Conservation (phyloP, 2,113 vertebrate genomes). For the Prunella himalayana region DNA sequence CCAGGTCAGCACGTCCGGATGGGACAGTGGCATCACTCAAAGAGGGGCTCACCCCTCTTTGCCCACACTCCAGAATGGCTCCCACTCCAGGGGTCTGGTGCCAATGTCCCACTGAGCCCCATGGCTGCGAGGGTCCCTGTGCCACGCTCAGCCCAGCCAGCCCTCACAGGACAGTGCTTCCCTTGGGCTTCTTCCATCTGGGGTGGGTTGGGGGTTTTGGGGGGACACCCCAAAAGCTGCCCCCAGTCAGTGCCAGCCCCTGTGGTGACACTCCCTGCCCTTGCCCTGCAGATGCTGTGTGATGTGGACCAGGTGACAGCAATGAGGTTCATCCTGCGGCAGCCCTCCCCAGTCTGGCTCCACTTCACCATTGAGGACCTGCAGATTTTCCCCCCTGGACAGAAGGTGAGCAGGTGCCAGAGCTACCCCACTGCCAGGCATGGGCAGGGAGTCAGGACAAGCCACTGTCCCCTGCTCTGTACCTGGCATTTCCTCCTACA, state of each 20-base stretch:
- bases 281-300: slow-evolving; percentile 80
- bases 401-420: slow-evolving; percentile 68
- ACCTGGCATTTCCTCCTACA: background rate
- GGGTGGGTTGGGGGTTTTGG: background rate
- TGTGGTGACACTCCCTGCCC: background rate
- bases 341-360: slow-evolving; percentile 89
- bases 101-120: background rate
- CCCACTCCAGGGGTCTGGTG: rapidly evolving
- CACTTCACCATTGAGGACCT: slow-evolving; percentile 87
- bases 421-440: background rate
- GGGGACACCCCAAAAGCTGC: background rate
- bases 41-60: background rate
- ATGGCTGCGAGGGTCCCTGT: rapidly evolving
- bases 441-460: background rate
- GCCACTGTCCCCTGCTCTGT: background rate
- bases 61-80: rapidly evolving
- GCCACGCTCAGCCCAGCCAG: background rate
- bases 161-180: rapidly evolving
- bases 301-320: slow-evolving; percentile 77
- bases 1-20: slow-evolving; percentile 67
- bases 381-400: slow-evolving; percentile 73
- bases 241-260: background rate
- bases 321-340: slow-evolving; percentile 86
- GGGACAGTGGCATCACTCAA: rapidly evolving
- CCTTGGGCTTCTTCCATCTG: background rate